These are phyloP conservation scores for Hymenopus coronatus DNA, from an alignment of 2,888 invertebrate genomes.

Conservation along the genomic window DNA sequence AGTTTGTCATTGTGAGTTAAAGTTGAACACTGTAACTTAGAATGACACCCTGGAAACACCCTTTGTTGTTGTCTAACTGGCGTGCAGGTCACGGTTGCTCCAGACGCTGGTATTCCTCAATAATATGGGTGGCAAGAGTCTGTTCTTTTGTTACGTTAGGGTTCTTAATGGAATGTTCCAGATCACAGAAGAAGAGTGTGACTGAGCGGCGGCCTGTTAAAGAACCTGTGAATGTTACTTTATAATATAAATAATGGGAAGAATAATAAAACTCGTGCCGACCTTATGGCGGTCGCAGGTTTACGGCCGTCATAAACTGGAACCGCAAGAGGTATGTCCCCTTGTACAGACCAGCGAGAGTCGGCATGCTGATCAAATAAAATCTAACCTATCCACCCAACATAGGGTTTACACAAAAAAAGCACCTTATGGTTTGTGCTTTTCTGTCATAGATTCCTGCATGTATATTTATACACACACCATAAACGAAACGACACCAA, in stretches of 20 bases:
- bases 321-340: conserved; percentile 1
- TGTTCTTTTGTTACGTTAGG: neutral
- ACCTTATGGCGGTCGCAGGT: neutral
- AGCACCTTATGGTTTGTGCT: no score
- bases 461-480: no score
- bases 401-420: neutral
- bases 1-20: no score
- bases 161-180: neutral
- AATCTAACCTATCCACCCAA: neutral
- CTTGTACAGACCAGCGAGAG: neutral
- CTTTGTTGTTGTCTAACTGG: no score
- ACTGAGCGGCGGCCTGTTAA: neutral
- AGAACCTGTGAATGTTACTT: neutral
- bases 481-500: no score
- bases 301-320: neutral
- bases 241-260: neutral
- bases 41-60: no score
- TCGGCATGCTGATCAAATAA: conserved; percentile 13
- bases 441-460: no score
- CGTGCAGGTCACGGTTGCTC: no score
- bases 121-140: neutral
- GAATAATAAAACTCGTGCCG: neutral
- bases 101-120: neutral
- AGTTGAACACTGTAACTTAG: no score
- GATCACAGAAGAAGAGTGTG: neutral